Percentiles rank a stretch among this genome's conserved stretches.
Evolutionary conservation across 2,888 invertebrate genomes (phyloP).

Genomic region (Phortica okadai): DNA sequence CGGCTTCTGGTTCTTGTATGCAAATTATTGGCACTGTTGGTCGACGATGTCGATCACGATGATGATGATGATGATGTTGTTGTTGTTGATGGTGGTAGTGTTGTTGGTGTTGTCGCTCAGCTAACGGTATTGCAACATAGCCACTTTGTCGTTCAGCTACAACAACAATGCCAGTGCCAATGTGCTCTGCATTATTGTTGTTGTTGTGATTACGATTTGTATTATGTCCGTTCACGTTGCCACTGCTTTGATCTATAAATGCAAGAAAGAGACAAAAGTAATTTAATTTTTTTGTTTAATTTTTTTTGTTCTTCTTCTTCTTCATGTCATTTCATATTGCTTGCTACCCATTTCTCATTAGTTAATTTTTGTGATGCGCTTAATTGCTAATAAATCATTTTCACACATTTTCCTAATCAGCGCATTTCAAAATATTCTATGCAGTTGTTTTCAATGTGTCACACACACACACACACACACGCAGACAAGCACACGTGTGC

Average conservation of each 20-base stretch:
- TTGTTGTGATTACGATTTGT: constrained; percentile 34
- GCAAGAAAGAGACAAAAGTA: background rate
- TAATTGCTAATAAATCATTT: too few species aligned
- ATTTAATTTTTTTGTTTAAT: background rate
- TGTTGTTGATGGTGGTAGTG: constrained; percentile 49
- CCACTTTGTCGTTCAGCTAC: constrained; percentile 39
- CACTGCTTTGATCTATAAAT: background rate
- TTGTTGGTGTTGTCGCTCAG: constrained; percentile 56
- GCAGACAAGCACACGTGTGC: background rate
- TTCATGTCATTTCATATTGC: background rate
- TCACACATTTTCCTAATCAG: too few species aligned
- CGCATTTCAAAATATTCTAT: too few species aligned
- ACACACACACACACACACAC: constrained; percentile 15
- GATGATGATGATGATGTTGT: constrained; percentile 32
- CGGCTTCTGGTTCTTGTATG: constrained; percentile 46
- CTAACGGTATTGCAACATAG: constrained; percentile 57
- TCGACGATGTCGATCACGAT: constrained; percentile 41
- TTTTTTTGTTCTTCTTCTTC: background rate
- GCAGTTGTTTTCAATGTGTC: too few species aligned
- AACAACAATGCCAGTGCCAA: background rate
- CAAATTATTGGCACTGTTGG: constrained; percentile 58
- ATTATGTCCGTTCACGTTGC: constrained; percentile 31
- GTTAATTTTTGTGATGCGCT: too few species aligned
- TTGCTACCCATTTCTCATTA: background rate
- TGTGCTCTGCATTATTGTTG: constrained; percentile 21